Percentiles rank a stretch among this genome's conserved stretches.
phyloP scores from a whole-genome alignment of 2,113 vertebrate species.

The Sterrhoptilus dennistouni region DNA sequence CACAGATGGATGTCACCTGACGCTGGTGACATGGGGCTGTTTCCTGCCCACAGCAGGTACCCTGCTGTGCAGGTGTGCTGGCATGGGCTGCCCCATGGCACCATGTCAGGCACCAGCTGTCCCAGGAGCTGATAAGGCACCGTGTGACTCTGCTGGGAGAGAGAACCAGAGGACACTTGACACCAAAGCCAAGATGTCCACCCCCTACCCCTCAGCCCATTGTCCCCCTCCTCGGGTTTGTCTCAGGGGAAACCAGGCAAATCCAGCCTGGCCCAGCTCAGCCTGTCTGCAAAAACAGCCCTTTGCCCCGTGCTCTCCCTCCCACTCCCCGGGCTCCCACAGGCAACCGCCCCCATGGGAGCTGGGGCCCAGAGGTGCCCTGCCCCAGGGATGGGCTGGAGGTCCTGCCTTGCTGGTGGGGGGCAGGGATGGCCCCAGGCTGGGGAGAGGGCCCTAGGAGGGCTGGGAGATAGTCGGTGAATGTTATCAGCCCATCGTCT shows the following conservation, averaged over 20 bases:
- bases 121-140: not conserved
- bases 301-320: not conserved
- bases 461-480: not conserved
- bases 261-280: not conserved
- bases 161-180: not conserved
- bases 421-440: not conserved
- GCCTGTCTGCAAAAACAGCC: not conserved
- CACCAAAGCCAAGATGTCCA: not conserved
- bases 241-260: not conserved
- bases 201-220: not conserved
- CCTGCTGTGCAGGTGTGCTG: accelerated
- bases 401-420: not conserved
- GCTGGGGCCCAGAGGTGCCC: not conserved
- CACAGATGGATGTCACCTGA: accelerated
- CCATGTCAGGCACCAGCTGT: not conserved
- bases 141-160: not conserved
- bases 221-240: not conserved
- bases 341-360: accelerated
- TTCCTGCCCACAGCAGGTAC: not conserved
- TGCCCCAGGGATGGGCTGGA: not conserved
- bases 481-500: conserved; percentile 57
- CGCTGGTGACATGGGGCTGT: not conserved
- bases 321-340: accelerated
- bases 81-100: not conserved
- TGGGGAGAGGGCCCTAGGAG: not conserved